phyloP scores from a whole-genome alignment of 2,797 vertebrate species.

The Triplophysa yarkandensis region DNA sequence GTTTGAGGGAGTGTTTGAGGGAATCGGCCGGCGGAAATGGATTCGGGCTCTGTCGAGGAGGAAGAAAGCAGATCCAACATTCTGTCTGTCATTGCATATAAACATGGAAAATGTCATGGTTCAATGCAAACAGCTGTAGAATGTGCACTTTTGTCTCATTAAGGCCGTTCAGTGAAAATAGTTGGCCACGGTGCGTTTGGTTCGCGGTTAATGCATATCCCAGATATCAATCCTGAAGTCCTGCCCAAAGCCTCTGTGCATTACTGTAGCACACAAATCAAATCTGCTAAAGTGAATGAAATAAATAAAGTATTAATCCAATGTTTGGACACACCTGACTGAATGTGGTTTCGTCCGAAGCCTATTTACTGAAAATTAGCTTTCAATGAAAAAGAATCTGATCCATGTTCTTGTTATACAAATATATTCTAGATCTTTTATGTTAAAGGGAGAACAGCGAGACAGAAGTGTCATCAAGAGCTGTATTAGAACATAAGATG shows the following conservation, averaged over 20 bases:
- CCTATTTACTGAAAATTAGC: slow-evolving; percentile 9
- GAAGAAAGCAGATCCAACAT: slow-evolving; percentile 56
- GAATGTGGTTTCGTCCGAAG: background rate
- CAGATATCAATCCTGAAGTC: slow-evolving; percentile 52
- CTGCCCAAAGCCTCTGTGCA: slow-evolving; percentile 49
- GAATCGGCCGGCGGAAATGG: slow-evolving; percentile 53
- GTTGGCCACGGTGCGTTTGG: slow-evolving; percentile 48
- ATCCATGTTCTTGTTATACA: background rate
- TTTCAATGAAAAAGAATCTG: background rate
- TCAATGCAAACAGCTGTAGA: slow-evolving; percentile 65
- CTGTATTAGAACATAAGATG: too few species aligned
- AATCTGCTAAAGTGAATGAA: slow-evolving; percentile 33
- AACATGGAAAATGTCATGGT: slow-evolving; percentile 63
- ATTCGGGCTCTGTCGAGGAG: slow-evolving; percentile 53
- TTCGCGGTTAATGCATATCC: slow-evolving; percentile 54
- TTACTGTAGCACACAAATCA: slow-evolving; percentile 49
- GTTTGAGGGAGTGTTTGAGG: slow-evolving; percentile 47
- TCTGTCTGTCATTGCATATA: slow-evolving; percentile 61
- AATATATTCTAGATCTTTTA: background rate
- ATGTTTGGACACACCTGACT: slow-evolving; percentile 22
- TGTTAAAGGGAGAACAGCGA: background rate
- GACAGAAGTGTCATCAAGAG: background rate
- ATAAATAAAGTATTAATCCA: slow-evolving; percentile 20
- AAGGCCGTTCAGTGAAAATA: slow-evolving; percentile 56
- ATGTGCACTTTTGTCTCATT: slow-evolving; percentile 64